These are phyloP conservation scores for Heliopora coerulea DNA, from an alignment of 92 coral and sea anemone genomes.

Conservation along the genomic window DNA sequence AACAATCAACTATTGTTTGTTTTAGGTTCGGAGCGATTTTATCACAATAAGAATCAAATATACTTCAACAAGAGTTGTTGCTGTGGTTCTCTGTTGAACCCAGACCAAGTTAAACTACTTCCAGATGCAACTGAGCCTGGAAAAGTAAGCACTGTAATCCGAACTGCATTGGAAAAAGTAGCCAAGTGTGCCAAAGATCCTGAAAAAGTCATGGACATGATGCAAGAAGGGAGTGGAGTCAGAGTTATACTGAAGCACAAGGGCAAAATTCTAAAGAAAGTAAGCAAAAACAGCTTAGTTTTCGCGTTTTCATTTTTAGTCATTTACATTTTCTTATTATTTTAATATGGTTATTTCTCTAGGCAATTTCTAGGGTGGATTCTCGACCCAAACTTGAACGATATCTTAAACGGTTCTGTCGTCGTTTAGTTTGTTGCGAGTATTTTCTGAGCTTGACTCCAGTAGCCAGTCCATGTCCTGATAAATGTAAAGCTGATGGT, in stretches of 20 bases:
- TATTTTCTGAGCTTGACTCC: slow-evolving; percentile 92
- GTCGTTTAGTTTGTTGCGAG: slow-evolving; percentile 96
- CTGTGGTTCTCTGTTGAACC: slow-evolving; percentile 89
- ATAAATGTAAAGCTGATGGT: slow-evolving; percentile 97
- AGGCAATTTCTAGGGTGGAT: slow-evolving; percentile 98
- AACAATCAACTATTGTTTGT: not conserved
- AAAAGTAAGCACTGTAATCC: slow-evolving; percentile 90
- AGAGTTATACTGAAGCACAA: slow-evolving; percentile 85
- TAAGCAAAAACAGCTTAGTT: slow-evolving; percentile 10
- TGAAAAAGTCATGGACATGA: slow-evolving; percentile 88
- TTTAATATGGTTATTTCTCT: not conserved
- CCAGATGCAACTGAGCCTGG: slow-evolving; percentile 99
- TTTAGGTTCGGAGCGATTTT: slow-evolving; percentile 91
- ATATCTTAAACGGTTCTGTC: slow-evolving; percentile 91
- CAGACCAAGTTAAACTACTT: slow-evolving; percentile 82
- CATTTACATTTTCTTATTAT: not conserved
- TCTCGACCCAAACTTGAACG: slow-evolving; percentile 97
- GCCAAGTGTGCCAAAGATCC: slow-evolving; percentile 94
- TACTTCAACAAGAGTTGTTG: slow-evolving; percentile 97
- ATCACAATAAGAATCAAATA: slow-evolving; percentile 97
- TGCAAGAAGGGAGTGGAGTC: slow-evolving; percentile 99
- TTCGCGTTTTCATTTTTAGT: too few species aligned
- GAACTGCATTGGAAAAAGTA: slow-evolving; percentile 94
- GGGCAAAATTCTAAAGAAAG: slow-evolving; percentile 91
- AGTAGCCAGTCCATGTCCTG: slow-evolving; percentile 95